These are phyloP conservation scores for Ictidomys tridecemlineatus DNA, from an alignment of 2,113 vertebrate genomes.

Conservation along the genomic window DNA sequence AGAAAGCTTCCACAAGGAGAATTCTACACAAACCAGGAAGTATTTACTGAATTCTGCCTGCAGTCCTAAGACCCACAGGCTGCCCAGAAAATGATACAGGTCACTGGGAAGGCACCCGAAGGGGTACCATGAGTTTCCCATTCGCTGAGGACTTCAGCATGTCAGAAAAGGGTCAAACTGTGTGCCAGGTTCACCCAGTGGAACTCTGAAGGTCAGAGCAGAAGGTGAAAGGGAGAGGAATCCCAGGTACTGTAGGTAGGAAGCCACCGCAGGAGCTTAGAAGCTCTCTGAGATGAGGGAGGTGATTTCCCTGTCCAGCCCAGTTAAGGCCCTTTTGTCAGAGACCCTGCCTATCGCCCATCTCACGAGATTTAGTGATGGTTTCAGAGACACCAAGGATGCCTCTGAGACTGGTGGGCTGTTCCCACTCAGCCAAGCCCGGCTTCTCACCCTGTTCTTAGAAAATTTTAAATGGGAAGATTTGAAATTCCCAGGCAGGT, in stretches of 20 bases:
- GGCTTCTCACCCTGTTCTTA: conserved; percentile 3
- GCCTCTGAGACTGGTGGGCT: background rate
- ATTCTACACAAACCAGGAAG: background rate
- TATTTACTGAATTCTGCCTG: background rate
- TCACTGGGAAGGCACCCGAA: background rate
- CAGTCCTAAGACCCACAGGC: background rate
- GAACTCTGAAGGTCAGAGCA: background rate
- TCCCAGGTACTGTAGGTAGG: accelerated
- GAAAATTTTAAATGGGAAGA: conserved; percentile 13
- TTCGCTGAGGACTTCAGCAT: background rate
- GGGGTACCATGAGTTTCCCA: accelerated
- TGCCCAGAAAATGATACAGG: background rate
- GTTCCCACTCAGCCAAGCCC: background rate
- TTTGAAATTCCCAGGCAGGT: background rate
- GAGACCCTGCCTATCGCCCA: background rate
- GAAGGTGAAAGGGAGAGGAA: background rate
- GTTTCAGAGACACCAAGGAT: background rate
- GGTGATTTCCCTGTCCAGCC: background rate
- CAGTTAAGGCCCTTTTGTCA: background rate
- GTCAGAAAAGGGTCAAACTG: background rate
- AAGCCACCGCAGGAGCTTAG: background rate
- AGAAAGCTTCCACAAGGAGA: background rate
- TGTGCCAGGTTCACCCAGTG: background rate
- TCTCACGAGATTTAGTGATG: background rate
- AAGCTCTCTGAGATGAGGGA: no score